phyloP scores from a whole-genome alignment of 1,140 invertebrate species.

The Myzus persicae region DNA sequence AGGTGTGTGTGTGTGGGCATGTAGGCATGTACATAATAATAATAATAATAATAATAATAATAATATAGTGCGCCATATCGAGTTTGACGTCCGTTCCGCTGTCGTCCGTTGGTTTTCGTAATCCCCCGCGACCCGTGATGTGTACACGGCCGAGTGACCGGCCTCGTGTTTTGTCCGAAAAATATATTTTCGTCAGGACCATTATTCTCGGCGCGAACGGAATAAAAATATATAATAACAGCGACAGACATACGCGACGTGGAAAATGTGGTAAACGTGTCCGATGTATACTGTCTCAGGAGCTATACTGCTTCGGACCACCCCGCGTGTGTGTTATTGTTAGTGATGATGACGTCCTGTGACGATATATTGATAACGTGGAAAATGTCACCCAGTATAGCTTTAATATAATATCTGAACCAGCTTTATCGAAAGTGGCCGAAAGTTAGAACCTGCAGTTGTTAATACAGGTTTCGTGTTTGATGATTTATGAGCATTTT shows the following conservation, averaged over 20 bases:
- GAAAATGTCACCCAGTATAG: neutral
- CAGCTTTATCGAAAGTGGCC: neutral
- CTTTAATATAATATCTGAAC: neutral
- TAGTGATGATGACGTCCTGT: neutral
- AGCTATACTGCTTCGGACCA: neutral
- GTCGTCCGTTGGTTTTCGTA: neutral
- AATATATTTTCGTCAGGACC: neutral
- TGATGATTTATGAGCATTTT: neutral
- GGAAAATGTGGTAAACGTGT: neutral
- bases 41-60: neutral
- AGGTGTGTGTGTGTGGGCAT: neutral
- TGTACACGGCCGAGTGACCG: neutral
- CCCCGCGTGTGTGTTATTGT: neutral
- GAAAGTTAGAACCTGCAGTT: neutral
- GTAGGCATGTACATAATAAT: neutral
- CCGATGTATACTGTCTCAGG: neutral
- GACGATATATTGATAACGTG: neutral
- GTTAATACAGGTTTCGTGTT: neutral
- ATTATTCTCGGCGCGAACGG: neutral
- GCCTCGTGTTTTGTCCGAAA: neutral
- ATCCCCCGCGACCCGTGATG: neutral
- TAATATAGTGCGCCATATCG: neutral
- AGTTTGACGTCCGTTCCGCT: neutral
- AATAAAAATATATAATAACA: neutral
- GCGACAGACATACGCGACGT: neutral